These are phyloP conservation scores for Aptenodytes forsteri DNA, from an alignment of 2,113 vertebrate genomes.

Conservation along the genomic window DNA sequence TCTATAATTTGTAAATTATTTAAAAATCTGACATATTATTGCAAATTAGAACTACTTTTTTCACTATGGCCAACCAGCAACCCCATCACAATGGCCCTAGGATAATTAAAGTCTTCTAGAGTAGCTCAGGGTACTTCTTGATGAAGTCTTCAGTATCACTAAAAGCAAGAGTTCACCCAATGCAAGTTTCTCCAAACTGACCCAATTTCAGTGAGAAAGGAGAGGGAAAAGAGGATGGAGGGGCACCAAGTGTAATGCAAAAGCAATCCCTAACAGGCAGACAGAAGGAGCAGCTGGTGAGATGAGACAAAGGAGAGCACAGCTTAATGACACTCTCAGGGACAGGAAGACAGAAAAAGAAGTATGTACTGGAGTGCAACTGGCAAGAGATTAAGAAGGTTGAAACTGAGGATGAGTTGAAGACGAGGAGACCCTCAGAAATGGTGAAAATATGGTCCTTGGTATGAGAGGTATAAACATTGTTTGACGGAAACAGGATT, in stretches of 20 bases:
- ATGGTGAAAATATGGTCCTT: background rate
- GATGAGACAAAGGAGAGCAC: background rate
- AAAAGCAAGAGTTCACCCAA: background rate
- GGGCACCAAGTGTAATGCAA: background rate
- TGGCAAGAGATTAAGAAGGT: background rate
- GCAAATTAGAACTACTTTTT: background rate
- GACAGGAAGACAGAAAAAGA: background rate
- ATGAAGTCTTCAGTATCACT: background rate
- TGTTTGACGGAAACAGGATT: background rate
- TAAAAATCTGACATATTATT: background rate
- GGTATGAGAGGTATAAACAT: background rate
- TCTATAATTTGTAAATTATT: background rate
- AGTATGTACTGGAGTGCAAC: background rate
- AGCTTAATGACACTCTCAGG: background rate
- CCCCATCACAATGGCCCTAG: background rate
- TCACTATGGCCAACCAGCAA: background rate
- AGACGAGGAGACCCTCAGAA: background rate
- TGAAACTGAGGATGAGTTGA: background rate
- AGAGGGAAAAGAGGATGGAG: background rate
- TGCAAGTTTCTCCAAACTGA: background rate
- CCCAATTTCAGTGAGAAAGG: background rate
- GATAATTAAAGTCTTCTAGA: background rate
- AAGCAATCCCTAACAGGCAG: background rate
- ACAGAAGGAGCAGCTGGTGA: background rate
- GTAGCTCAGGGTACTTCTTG: background rate